phyloP scores from a whole-genome alignment of 2,113 vertebrate species.

The Colistium nudipinnis region DNA sequence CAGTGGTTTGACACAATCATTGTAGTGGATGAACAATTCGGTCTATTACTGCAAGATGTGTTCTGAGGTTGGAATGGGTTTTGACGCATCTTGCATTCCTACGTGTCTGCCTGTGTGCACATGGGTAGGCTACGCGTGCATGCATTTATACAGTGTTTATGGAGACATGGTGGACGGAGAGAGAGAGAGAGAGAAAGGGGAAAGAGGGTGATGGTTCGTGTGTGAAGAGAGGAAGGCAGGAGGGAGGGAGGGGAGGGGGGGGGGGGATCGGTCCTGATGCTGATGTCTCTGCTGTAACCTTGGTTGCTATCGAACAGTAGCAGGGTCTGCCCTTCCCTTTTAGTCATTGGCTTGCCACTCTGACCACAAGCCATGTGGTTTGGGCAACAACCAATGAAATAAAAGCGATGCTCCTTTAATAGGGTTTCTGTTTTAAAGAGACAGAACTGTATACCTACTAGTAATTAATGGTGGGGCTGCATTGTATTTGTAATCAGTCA shows the following conservation, averaged over 20 bases:
- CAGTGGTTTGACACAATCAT: neutral
- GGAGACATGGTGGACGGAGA: slow-evolving; percentile 17
- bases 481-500: slow-evolving; percentile 9
- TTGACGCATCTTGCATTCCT: slow-evolving; percentile 7
- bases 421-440: slow-evolving; percentile 76
- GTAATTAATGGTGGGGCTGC: neutral
- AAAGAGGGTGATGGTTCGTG: slow-evolving; percentile 44
- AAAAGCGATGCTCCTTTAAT: slow-evolving; percentile 61
- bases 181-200: slow-evolving; percentile 19
- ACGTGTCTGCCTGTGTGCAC: slow-evolving; percentile 11
- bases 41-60: neutral
- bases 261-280: slow-evolving; percentile 76
- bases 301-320: slow-evolving; percentile 85
- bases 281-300: slow-evolving; percentile 83
- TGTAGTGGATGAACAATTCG: neutral
- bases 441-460: slow-evolving; percentile 43
- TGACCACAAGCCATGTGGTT: slow-evolving; percentile 79
- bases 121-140: slow-evolving; percentile 24
- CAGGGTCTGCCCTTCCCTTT: slow-evolving; percentile 79
- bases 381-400: slow-evolving; percentile 75
- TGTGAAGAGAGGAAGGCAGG: slow-evolving; percentile 50
- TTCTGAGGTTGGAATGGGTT: neutral
- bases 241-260: slow-evolving; percentile 49
- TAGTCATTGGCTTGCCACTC: slow-evolving; percentile 78
- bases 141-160: slow-evolving; percentile 45